Evolutionary conservation across 2,797 vertebrate genomes (phyloP), one percentile per base, ranked within the genome.

Genomic region (Arnoldichthys spilopterus): DNA sequence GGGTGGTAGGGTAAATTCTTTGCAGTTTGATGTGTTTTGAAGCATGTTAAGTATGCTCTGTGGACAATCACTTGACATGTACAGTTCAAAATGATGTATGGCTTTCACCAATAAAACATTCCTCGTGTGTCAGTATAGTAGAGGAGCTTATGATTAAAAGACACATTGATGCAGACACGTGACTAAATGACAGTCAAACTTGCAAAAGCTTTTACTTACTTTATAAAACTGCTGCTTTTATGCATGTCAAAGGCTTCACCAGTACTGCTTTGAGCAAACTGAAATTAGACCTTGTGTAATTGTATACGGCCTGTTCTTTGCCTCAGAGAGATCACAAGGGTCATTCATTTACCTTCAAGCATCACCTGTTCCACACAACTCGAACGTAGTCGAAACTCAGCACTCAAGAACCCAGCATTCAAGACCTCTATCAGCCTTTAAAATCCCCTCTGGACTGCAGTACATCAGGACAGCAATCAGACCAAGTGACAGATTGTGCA

Each of bases 221-320:
- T 37, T 28, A 53, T 62, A 11, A 53, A 43, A 76, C 47, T 43
- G 22, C 56, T 49, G 53, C 28, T 66, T 37, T 16, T 6, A 63
- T 62, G 28, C 24, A 34, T 79, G 59, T 51, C 66, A 78, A 66
- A 43, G 58, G 20, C 20, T n/a, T 40, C 69, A 15, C 54, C 69
- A 72, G 54, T 22, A 56, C 78, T 28, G 37, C 47, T 76, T 40
- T 58, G 45, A 81, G 62, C 51, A 56, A 82, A 22, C 40, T 72
- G 9, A 70, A 69, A 79, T 49, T 18, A 71, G 51, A 72, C 30
- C 32, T 13, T 43, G 20, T 78, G 47, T 49, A 69, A 74, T 54
- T 62, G 49, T 40, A 68, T 68, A 53, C 3, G 22, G 64, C 51
- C 58, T 37, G 49, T 40, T 40, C 20, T 22, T 40, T 6, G n/a